Evolutionary conservation across 2,113 vertebrate species (phyloP).

Genomic region (Aplodontia rufa): DNA sequence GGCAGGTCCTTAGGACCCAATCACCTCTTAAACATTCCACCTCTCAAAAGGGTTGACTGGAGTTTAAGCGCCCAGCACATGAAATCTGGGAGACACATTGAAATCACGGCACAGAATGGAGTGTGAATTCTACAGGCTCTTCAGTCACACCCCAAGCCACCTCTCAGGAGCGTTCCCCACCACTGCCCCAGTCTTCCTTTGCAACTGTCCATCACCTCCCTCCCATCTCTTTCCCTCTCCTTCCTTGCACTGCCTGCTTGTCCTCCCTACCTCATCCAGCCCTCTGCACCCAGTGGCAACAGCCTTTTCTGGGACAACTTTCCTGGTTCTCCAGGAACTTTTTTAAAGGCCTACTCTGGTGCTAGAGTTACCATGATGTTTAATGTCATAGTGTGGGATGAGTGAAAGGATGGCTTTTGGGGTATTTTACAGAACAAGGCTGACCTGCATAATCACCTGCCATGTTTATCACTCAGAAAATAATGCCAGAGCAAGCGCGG

Average conservation of each 20-base stretch:
- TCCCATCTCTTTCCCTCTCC: not conserved
- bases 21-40: not conserved
- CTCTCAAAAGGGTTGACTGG: not conserved
- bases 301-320: not conserved
- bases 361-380: not conserved
- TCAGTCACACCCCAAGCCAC: not conserved
- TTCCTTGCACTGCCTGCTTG: not conserved
- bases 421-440: not conserved
- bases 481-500: not conserved
- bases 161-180: not conserved
- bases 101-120: not conserved
- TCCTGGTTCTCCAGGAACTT: not conserved
- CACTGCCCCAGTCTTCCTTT: not conserved
- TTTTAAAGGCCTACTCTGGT: not conserved
- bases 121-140: not conserved
- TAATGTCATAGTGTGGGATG: not conserved
- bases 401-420: not conserved
- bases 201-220: not conserved
- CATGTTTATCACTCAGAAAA: not conserved
- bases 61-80: not conserved
- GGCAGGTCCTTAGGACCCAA: too few species aligned
- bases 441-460: slow-evolving; percentile 18
- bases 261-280: not conserved
- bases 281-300: not conserved
- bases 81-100: not conserved